Evolutionary conservation across 1,140 invertebrate species (phyloP), one percentile per base, ranked within the genome.

Genomic region (Nephila pilipes): DNA sequence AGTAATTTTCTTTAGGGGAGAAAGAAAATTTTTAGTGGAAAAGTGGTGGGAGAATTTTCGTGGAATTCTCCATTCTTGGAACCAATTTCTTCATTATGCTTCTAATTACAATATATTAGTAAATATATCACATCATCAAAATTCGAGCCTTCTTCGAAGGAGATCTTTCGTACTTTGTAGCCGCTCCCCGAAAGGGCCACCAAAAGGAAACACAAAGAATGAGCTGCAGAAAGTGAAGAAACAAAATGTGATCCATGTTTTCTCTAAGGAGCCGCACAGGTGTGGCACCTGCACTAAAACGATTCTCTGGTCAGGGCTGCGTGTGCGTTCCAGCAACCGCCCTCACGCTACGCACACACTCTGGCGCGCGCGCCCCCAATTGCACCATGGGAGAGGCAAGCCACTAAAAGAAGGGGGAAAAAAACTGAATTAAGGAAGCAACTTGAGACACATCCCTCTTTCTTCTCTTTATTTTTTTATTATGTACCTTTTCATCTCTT

Each of bases 371-470:
- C 36, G 60, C 60, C 60, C 38, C 85, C 85, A 32, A 65, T n/a
- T 87, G 65, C 32, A 60, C 4, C 36, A 36, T 22, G 65, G 85
- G 85, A 60, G 38, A 36, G 65, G 85, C 60, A 60, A 38, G 60
- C 32, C 57, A 85, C 46, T 14, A 85, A 58, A 46, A 65, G n/a
- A 65, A 32, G 38, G 69, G 69, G 36, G 36, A 6, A 75, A 75
- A 46, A 57, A 65, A 87, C 85, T 65, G 60, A 87, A 87, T 87
- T 69, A 69, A 87, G 85, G 85, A 87, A 87, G 85, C 85, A 87
- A 65, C 85, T 65, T 69, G 38, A 87, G 85, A 87, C 32, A 60
- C 57, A 87, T 69, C 58, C 85, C 32, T 85, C 25, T 85, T 83
- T 75, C 38, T 54, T 54, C 12, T 10, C 60, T 85, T 36, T 12